Evolutionary conservation across 2,113 vertebrate genomes (phyloP), one percentile per base, ranked within the genome.

Genomic region (Paradoxurus hermaphroditus): DNA sequence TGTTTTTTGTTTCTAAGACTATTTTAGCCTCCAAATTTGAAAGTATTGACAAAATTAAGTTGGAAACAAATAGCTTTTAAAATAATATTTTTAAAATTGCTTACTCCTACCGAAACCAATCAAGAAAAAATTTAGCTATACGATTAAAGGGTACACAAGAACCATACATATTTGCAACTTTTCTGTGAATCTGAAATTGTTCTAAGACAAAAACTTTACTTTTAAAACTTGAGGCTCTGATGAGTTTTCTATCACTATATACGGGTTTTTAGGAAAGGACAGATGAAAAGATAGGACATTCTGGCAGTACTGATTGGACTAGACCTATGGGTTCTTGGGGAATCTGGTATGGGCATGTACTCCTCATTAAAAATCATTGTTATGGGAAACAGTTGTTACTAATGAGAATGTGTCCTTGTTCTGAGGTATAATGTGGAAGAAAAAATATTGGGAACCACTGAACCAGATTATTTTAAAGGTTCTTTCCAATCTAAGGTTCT

Each of bases 61-160:
- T 72, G 36, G 39, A 75, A 97, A 49, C 39, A 85, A 44, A 59
- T 86, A 3, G 31, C 53, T 96, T 86, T 77, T 94, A 87, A 92
- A 73, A 11, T 49, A 73, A 36, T 59, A 53, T 78, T 95, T 89
- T 36, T 31, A 41, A 82, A 95, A 46, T 95, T 88, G 14, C 29
- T 70, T 90, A 59, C 90, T 95, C 31, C 29, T 97, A n/a, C 25
- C 49, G 90, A 96, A 91, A 68, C 41, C 25, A 87, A 5, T 67
- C 59, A 62, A 81, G 68, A 19, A 90, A 46, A 82, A 77, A 7
- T 53, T 86, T 67, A 39, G 15, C 44, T 49, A 0, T 49, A 41
- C 81, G 29, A 51, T 5, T 83, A 70, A 79, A 86, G 34, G 4
- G 36, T 81, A 36, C 21, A 68, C 19, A 82, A 7, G 15, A 86